phyloP scores from a whole-genome alignment of 37 sponge, comb jelly and placozoan genomes.

The Tethya wilhelma region DNA sequence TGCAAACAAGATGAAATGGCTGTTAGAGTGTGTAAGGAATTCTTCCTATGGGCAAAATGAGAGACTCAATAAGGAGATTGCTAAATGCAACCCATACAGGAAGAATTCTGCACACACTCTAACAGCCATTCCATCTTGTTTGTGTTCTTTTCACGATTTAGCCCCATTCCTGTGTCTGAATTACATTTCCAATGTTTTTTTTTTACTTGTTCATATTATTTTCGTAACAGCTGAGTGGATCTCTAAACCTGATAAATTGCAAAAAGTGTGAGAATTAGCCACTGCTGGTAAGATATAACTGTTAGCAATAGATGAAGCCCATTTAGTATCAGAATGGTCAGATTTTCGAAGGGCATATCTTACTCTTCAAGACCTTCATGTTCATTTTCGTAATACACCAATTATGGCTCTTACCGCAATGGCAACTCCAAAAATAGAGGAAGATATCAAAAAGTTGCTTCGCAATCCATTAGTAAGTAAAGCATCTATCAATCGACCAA shows the following conservation, averaged over 20 bases:
- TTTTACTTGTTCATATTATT: background rate
- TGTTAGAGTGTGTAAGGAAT: no score
- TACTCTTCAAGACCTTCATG: background rate
- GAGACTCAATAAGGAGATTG: no score
- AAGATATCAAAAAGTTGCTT: background rate
- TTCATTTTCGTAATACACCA: conserved; percentile 7
- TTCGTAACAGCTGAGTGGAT: conserved; percentile 12
- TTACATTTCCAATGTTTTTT: no score
- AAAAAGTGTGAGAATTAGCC: background rate
- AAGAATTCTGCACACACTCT: no score
- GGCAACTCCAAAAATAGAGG: no score
- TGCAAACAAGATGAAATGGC: no score
- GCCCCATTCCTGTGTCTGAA: no score
- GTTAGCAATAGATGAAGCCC: conserved; percentile 1
- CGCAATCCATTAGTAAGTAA: conserved; percentile 3
- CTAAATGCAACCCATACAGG: no score
- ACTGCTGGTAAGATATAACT: background rate
- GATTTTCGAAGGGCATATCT: conserved; percentile 23
- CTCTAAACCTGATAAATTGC: background rate
- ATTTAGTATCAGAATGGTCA: conserved; percentile 25
- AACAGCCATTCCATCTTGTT: no score
- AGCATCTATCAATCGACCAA: conserved; percentile 29
- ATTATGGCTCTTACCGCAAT: conserved; percentile 28
- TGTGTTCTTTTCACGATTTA: no score
- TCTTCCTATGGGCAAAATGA: no score